Base-by-base conservation (phyloP, 2,113 vertebrate genomes). In the Takifugu bimaculatus region DNA sequence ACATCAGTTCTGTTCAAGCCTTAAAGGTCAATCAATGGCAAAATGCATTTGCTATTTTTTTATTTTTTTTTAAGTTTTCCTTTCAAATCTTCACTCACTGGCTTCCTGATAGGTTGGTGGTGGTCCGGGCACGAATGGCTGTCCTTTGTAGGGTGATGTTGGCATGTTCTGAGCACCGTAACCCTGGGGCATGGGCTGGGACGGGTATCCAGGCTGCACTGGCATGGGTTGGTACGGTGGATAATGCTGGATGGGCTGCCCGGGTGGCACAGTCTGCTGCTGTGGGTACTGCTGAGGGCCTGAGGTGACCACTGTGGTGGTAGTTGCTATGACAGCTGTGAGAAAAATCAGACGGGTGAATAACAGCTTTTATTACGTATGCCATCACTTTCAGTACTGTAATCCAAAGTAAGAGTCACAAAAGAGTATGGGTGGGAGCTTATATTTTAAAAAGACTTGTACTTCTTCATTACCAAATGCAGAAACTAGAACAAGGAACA, bases 61-160 rank as follows among this genome's bases (percentile, higher is more conserved):
- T 20, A 20, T 20, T 20, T 20, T 20, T 20, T 20, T 20, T 20
- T 20, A 20, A 20, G 26, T 25, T 13, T 15, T 28, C 42, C 28
- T 7, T 35, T 43, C 14, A 50, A 42, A 29, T 42, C 10, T 27
- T 39, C 59, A 81, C 89, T 88, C 74, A 88, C 93, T 48, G 0
- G 91, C 92, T 80, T 96, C 94, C 13, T 94, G 92, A 69, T 96
- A 98, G 1, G 95, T 87, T 0, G 94, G 95, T 2, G 93, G 90
- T 0, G 88, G 94, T 67, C 91, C 94, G 69, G 92, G 88, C 9
- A 80, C 82, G 50, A 90, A 92, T 3, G 54, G 63, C 11, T 93
- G 93, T 0, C 74, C 72, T 0, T 86, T 92, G 73, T 93, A 93
- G 0, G 89, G 79, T 6, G 85, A 77, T 6, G 57, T 7, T n/a